Percentiles rank a stretch among this genome's conserved stretches.
Evolutionary conservation across 1,140 invertebrate species (phyloP).

Genomic region (Bombus confusus): DNA sequence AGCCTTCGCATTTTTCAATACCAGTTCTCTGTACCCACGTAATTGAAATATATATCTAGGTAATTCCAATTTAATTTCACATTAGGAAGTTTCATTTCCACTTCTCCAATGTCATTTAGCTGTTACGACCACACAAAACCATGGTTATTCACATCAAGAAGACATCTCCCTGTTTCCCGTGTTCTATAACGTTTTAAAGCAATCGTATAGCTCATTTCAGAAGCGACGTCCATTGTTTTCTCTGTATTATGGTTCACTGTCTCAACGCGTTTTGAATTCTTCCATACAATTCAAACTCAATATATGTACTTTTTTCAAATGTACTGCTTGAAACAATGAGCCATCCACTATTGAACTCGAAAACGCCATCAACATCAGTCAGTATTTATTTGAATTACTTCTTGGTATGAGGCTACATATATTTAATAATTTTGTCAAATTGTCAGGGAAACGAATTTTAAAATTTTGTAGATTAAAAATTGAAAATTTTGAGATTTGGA

Average conservation of each 20-base stretch:
- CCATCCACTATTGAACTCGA: not conserved
- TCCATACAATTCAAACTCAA: not conserved
- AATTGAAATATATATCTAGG: not conserved
- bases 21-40: not conserved
- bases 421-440: not conserved
- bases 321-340: not conserved
- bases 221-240: not conserved
- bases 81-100: not conserved
- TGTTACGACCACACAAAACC: not conserved
- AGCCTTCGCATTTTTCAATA: slow-evolving; percentile 23
- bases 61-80: not conserved
- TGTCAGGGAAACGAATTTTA: not conserved
- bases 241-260: not conserved
- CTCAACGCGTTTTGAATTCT: not conserved
- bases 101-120: not conserved
- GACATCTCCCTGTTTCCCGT: not conserved
- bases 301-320: not conserved
- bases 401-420: not conserved
- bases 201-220: not conserved
- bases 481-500: not conserved
- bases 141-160: not conserved
- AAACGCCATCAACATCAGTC: not conserved
- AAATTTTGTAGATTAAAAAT: not conserved
- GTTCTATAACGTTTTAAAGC: not conserved
- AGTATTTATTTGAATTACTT: not conserved